These are phyloP conservation scores for Mormyrus proboscirostris DNA, from an alignment of 2,797 vertebrate species.

Conservation along the genomic window DNA sequence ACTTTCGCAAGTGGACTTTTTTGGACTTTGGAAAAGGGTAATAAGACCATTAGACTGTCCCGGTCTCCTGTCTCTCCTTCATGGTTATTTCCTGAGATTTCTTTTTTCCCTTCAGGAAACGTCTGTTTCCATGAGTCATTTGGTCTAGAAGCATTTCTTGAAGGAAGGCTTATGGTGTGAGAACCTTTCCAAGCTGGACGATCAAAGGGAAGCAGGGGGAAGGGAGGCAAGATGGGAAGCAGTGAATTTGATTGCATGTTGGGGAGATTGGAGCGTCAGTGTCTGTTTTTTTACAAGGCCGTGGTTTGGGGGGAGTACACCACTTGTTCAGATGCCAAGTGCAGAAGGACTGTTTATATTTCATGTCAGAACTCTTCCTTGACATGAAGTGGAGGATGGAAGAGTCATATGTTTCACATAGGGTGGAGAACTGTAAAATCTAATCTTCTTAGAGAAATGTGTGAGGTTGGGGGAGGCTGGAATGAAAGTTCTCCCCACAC, in stretches of 20 bases:
- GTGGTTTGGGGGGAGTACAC: conserved; percentile 55
- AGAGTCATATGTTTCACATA: background rate
- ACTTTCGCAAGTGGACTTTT: background rate
- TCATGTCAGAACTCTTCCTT: background rate
- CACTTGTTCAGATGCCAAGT: background rate
- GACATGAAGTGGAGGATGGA: background rate
- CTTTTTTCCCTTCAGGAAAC: conserved; percentile 14
- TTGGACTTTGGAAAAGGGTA: background rate
- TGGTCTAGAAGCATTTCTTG: background rate
- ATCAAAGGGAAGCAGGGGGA: conserved; percentile 1
- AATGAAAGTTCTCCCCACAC: background rate
- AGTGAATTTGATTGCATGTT: background rate
- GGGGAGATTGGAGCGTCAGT: background rate
- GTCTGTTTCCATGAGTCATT: conserved; percentile 18
- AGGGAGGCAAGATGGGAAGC: background rate
- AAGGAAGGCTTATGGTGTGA: conserved; percentile 8
- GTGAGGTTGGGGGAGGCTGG: background rate
- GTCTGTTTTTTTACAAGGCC: conserved; percentile 59
- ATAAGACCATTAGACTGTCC: background rate
- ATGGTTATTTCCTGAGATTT: conserved; percentile 14
- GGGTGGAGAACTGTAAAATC: background rate
- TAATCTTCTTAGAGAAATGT: conserved; percentile 9
- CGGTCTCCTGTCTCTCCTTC: background rate
- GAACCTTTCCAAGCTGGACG: background rate
- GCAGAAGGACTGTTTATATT: background rate